phyloP scores from a whole-genome alignment of 2,888 invertebrate genomes.

The Branchinecta sandiegonensis region DNA sequence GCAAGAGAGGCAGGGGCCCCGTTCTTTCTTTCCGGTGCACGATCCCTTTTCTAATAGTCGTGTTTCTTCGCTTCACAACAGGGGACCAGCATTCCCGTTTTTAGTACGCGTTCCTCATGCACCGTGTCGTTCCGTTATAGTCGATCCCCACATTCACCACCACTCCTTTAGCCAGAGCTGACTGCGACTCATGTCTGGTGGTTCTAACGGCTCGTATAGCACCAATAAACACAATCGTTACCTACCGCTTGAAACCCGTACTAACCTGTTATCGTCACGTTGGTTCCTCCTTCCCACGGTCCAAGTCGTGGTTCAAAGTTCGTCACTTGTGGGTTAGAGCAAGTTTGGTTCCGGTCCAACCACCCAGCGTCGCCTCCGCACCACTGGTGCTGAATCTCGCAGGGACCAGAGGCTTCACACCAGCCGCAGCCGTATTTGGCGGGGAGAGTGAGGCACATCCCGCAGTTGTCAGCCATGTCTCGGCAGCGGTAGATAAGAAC shows the following conservation, averaged over 20 bases:
- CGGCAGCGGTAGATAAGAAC: conserved; percentile 83
- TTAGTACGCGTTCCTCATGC: too few species aligned
- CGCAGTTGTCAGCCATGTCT: conserved; percentile 94
- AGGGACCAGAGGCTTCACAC: conserved; percentile 82
- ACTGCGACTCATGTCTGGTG: too few species aligned
- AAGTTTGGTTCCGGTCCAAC: conserved; percentile 79
- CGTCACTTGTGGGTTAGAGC: conserved; percentile 59
- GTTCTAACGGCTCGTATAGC: too few species aligned
- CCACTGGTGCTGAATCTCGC: conserved; percentile 82
- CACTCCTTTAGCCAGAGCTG: too few species aligned
- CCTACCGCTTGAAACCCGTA: not conserved
- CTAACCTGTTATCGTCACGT: conserved; percentile 62
- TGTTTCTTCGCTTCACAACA: too few species aligned
- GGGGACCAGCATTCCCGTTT: too few species aligned
- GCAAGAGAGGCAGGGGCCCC: too few species aligned
- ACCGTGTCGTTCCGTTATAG: too few species aligned
- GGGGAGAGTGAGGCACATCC: conserved; percentile 79
- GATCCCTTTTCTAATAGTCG: too few species aligned
- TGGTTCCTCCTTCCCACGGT: conserved; percentile 90
- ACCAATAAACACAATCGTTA: too few species aligned
- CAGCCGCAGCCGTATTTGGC: conserved; percentile 90
- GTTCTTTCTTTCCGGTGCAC: too few species aligned
- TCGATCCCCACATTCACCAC: not conserved
- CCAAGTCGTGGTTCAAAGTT: conserved; percentile 72
- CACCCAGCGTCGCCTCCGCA: conserved; percentile 50